Evolutionary conservation across 1,140 invertebrate genomes (phyloP).

Genomic region (Drosophila tsacasi): DNA sequence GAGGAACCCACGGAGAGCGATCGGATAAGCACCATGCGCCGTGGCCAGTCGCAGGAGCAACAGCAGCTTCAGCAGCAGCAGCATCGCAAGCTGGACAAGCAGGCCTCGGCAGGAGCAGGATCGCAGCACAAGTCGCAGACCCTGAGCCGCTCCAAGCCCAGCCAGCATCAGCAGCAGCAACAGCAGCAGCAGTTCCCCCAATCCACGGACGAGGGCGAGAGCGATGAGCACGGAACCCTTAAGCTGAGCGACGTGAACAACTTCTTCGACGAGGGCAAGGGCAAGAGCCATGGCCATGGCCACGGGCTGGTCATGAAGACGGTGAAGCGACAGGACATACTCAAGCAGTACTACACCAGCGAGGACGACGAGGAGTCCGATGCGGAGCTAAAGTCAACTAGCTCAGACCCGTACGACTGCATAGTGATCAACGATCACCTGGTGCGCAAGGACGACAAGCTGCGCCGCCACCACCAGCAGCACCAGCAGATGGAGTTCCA

Average conservation of each 20-base stretch:
- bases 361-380: constrained; percentile 81
- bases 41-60: constrained; percentile 60
- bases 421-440: constrained; percentile 91
- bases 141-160: constrained; percentile 53
- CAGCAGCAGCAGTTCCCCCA: constrained; percentile 67
- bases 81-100: constrained; percentile 66
- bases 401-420: constrained; percentile 90
- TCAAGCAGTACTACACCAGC: constrained; percentile 89
- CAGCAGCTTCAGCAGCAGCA: constrained; percentile 42
- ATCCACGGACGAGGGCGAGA: constrained; percentile 79
- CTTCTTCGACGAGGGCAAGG: constrained; percentile 85
- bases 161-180: constrained; percentile 35
- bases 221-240: constrained; percentile 80
- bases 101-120: constrained; percentile 43
- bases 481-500: constrained; percentile 86
- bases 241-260: constrained; percentile 83
- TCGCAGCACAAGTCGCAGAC: constrained; percentile 63
- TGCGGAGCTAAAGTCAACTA: constrained; percentile 87
- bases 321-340: constrained; percentile 89
- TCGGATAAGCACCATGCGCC: constrained; percentile 67
- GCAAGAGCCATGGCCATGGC: constrained; percentile 42
- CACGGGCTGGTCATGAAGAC: constrained; percentile 88
- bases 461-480: constrained; percentile 77
- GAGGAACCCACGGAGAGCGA: constrained; percentile 78
- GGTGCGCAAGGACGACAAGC: constrained; percentile 86